Conservation (phyloP, 53 echinoderm and acorn worm genomes). For the Antedon mediterranea region DNA sequence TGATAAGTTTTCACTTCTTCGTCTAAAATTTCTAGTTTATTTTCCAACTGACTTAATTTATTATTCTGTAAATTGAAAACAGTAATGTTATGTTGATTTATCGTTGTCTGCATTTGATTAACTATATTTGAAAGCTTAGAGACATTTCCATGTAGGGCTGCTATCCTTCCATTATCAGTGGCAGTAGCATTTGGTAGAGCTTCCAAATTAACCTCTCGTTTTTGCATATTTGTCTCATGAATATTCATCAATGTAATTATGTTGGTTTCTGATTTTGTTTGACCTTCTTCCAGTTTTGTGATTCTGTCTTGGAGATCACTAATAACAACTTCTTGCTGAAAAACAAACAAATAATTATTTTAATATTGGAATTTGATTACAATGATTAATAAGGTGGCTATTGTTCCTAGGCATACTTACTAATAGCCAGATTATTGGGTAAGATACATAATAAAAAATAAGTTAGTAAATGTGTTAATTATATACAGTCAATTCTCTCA, state of each 20-base stretch:
- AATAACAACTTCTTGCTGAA: too few relatives aligned
- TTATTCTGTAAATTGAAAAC: not conserved
- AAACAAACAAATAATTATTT: too few relatives aligned
- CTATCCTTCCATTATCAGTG: not conserved
- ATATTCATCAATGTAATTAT: not conserved
- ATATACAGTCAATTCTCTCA: too few relatives aligned
- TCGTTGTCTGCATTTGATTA: not conserved
- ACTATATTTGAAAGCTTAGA: not conserved
- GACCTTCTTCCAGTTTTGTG: too few relatives aligned
- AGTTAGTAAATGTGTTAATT: too few relatives aligned
- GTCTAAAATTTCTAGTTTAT: not conserved
- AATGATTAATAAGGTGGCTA: too few relatives aligned
- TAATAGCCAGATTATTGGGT: too few relatives aligned
- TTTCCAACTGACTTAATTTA: not conserved
- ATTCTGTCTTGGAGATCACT: too few relatives aligned
- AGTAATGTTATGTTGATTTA: not conserved
- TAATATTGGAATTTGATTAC: too few relatives aligned
- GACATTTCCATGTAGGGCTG: not conserved
- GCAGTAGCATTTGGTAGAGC: not conserved
- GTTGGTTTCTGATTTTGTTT: not conserved
- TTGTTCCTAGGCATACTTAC: too few relatives aligned
- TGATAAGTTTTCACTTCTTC: not conserved
- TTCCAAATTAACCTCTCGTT: not conserved
- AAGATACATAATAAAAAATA: too few relatives aligned
- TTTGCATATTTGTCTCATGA: not conserved